Conservation (phyloP, 37 sponge, comb jelly and placozoan species). For the Diacarnus erythraeanus region DNA sequence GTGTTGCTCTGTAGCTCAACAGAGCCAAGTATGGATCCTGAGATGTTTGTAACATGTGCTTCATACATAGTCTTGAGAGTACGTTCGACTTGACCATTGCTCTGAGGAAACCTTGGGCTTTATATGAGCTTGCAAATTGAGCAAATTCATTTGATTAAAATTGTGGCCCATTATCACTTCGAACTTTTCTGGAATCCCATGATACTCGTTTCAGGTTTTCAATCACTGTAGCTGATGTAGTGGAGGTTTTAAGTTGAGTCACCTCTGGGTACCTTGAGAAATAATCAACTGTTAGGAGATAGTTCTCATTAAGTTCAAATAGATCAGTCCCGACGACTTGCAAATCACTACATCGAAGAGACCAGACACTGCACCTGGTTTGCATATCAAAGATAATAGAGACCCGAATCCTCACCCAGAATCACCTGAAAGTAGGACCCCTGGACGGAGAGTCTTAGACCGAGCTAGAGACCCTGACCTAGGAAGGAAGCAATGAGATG, state of each 20-base stretch:
- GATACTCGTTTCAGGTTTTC: slow-evolving; percentile 22
- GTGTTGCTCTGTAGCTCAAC: slow-evolving; percentile 58
- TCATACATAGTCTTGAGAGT: slow-evolving; percentile 45
- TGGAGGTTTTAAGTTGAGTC: slow-evolving; percentile 24
- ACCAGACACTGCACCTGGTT: too few species aligned
- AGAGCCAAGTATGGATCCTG: slow-evolving; percentile 30
- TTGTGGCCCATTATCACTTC: slow-evolving; percentile 65
- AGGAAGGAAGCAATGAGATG: too few species aligned
- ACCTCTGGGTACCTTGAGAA: slow-evolving; percentile 36
- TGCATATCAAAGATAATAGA: too few species aligned
- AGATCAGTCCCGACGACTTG: slow-evolving; percentile 54
- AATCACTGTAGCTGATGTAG: slow-evolving; percentile 48
- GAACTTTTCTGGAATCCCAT: slow-evolving; percentile 40
- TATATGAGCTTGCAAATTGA: slow-evolving; percentile 27
- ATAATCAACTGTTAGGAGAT: background rate
- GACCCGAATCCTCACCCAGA: too few species aligned
- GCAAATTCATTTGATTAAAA: slow-evolving; percentile 40
- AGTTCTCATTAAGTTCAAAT: too few species aligned
- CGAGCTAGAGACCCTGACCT: too few species aligned
- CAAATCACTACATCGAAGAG: too few species aligned
- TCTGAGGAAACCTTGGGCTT: slow-evolving; percentile 56
- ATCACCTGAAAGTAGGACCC: too few species aligned
- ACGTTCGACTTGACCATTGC: slow-evolving; percentile 57
- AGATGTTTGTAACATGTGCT: slow-evolving; percentile 10
- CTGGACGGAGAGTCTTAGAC: too few species aligned